These are phyloP conservation scores for Odocoileus virginianus DNA, from an alignment of 2,113 vertebrate genomes.

Conservation along the genomic window DNA sequence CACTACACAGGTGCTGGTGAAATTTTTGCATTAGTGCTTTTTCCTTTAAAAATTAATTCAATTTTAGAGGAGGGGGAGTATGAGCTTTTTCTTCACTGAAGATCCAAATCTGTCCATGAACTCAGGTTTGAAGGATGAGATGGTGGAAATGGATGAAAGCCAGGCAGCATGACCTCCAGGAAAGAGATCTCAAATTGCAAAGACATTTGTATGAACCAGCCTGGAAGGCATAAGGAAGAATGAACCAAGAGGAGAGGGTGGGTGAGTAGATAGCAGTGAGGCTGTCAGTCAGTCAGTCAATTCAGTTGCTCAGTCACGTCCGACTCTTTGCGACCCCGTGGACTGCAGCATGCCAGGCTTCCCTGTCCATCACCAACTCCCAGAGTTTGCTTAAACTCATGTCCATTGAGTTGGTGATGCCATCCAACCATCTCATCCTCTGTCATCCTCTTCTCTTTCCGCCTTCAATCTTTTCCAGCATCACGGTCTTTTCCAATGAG, in stretches of 20 bases:
- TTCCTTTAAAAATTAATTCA: not conserved
- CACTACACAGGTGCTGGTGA: not conserved
- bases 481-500: not conserved
- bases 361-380: not conserved
- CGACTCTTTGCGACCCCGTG: not conserved
- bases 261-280: not conserved
- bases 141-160: not conserved
- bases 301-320: not conserved
- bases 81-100: too few species aligned
- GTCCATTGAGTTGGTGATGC: not conserved
- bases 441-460: not conserved
- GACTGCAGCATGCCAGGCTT: not conserved
- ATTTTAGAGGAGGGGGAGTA: not conserved
- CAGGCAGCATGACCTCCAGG: not conserved
- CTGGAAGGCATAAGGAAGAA: not conserved
- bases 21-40: not conserved
- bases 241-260: not conserved
- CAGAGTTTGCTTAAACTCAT: not conserved
- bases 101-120: not conserved
- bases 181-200: not conserved
- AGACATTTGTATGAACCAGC: not conserved
- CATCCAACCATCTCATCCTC: not conserved
- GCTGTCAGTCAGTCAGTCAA: not conserved
- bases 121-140: not conserved
- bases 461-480: not conserved